Base-by-base conservation (phyloP, 2,888 invertebrate species). In the Eilema sororculum region DNA sequence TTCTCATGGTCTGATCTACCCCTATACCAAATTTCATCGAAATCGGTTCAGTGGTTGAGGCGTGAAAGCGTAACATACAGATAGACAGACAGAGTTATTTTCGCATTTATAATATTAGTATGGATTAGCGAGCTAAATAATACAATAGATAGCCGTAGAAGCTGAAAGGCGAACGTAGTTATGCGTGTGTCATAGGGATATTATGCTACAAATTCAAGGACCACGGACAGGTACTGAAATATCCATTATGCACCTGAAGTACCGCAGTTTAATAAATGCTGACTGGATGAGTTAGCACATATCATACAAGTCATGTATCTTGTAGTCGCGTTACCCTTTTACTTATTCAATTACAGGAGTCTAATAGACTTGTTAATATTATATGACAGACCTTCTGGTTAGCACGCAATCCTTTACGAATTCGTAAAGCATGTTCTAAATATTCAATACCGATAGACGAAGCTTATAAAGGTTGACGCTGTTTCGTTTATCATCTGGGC, bases 381-480 rank as follows among this genome's bases (percentile, higher is more conserved):
- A 37, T 5, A 37, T 5, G 33, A 37, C 33, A 10, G 12, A 37
- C 33, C 33, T 37, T 33, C 4, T 16, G 41, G 46, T 46, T 46
- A 46, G 6, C 2, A 16, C 41, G 41, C 12, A 37, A 13, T 37
- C 41, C 41, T 41, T 37, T 41, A 41, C 5, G 41, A 41, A 41
- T 41, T 6, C 46, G 41, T 41, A 41, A 46, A 46, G 16, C 20
- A 46, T 46, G 46, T 20, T 46, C 16, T 41, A 46, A 20, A 20
- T 46, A 46, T 46, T 46, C 20, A 46, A 46, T 16, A 46, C 20
- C 41, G 16, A 41, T 41, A 16, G 16, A 41, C 41, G 16, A 41
- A 41, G 16, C 41, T 72, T 75, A 79, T 72, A 75, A 73, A 67
- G 57, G 25, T 65, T 66, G 64, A 67, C 80, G 76, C 78, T 75